These are phyloP conservation scores for Thereva nobilitata DNA, from an alignment of 2,888 invertebrate genomes.

Conservation along the genomic window DNA sequence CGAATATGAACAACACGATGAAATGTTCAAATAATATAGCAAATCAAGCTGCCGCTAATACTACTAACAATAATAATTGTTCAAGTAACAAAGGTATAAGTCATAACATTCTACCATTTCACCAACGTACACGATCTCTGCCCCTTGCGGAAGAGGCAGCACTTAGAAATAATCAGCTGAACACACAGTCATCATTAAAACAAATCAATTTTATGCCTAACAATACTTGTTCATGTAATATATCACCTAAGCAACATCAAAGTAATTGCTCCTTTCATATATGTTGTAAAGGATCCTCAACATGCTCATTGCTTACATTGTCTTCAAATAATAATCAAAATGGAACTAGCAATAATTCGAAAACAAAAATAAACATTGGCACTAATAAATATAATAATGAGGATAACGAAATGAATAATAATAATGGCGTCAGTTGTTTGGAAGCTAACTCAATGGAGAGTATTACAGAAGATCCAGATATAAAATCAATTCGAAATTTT, in stretches of 20 bases:
- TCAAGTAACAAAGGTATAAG: background rate
- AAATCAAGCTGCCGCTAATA: constrained; percentile 14
- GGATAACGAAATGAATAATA: constrained; percentile 32
- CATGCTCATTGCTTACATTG: constrained; percentile 12
- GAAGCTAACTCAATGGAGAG: constrained; percentile 36
- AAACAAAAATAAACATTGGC: constrained; percentile 25
- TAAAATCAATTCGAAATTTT: constrained; percentile 33
- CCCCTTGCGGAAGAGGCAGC: constrained; percentile 66
- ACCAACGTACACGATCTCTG: constrained; percentile 73
- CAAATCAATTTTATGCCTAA: constrained; percentile 13
- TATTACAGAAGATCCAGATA: constrained; percentile 27
- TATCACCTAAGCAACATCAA: constrained; percentile 23
- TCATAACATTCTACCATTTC: constrained; percentile 56
- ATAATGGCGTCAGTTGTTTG: constrained; percentile 19
- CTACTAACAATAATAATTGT: constrained; percentile 1
- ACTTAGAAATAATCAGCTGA: constrained; percentile 33
- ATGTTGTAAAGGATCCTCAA: constrained; percentile 26
- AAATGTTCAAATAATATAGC: constrained; percentile 8
- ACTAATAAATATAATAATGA: constrained; percentile 18
- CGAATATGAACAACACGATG: constrained; percentile 11
- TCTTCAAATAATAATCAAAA: constrained; percentile 22
- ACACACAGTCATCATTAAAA: constrained; percentile 28
- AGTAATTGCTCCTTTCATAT: constrained; percentile 17
- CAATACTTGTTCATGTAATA: constrained; percentile 24
- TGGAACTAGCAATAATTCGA: constrained; percentile 25